A percentile compares a stretch with the other conserved stretches of the same genome.
These are phyloP conservation scores for Tiaroga cobitis DNA, from an alignment of 2,797 vertebrate genomes.

Conservation along the genomic window DNA sequence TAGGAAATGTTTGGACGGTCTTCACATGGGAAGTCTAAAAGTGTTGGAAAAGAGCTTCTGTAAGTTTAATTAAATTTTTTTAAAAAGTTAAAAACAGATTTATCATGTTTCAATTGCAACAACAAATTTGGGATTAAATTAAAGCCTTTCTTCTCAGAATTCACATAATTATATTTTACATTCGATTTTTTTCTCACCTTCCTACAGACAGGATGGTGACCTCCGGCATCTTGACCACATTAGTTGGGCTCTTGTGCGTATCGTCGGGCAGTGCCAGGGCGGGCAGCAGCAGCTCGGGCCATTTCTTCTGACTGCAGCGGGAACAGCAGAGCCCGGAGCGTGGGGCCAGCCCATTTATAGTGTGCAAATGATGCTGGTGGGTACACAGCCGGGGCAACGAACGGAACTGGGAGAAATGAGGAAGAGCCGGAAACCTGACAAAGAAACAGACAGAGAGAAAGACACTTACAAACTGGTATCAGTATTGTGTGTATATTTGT, in stretches of 20 bases:
- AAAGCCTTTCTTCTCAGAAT: background rate
- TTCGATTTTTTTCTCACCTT: constrained; percentile 76
- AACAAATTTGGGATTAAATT: background rate
- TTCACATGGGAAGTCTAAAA: background rate
- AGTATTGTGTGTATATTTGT: background rate
- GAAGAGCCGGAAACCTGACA: constrained; percentile 81
- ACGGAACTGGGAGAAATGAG: constrained; percentile 76
- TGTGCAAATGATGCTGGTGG: constrained; percentile 93
- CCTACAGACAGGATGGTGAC: constrained; percentile 88
- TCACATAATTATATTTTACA: background rate
- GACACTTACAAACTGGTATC: background rate
- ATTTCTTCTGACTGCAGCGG: constrained; percentile 92
- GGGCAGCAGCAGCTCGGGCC: constrained; percentile 82
- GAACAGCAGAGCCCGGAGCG: constrained; percentile 83
- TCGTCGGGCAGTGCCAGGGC: constrained; percentile 70
- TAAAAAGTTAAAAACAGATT: background rate
- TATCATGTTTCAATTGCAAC: background rate
- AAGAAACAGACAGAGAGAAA: constrained; percentile 14
- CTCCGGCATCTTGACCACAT: constrained; percentile 68
- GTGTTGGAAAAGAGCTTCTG: background rate
- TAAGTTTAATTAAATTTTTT: too few species aligned
- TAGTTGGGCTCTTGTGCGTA: constrained; percentile 69
- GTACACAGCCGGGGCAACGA: constrained; percentile 80
- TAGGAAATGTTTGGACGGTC: background rate
- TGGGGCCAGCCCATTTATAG: constrained; percentile 83